These are phyloP conservation scores for Drosophila mulleri DNA, from an alignment of 2,888 invertebrate genomes.

Conservation along the genomic window DNA sequence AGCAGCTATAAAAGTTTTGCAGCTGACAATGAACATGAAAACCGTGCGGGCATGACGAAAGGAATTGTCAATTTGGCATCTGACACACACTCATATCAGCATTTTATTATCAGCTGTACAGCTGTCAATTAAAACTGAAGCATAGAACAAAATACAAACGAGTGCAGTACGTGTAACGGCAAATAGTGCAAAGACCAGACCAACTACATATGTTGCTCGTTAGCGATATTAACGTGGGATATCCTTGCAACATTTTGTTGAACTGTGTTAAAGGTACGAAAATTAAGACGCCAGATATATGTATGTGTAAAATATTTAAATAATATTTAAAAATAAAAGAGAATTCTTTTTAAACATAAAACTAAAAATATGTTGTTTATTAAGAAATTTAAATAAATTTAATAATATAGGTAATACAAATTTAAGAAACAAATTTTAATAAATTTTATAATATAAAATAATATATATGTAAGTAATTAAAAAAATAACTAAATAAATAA, in stretches of 20 bases:
- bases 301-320: too few species aligned
- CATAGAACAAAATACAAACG: slow-evolving; percentile 41
- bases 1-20: slow-evolving; percentile 37
- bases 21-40: slow-evolving; percentile 67
- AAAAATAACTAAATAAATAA: too few species aligned
- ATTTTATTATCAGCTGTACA: slow-evolving; percentile 67
- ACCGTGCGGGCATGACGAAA: slow-evolving; percentile 50
- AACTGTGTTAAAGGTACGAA: too few species aligned
- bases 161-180: slow-evolving; percentile 1
- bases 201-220: background rate
- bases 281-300: too few species aligned
- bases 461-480: too few species aligned
- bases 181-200: background rate
- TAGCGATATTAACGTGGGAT: background rate
- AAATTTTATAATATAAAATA: too few species aligned
- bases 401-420: too few species aligned
- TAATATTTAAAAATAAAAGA: too few species aligned
- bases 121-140: slow-evolving; percentile 74
- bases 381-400: too few species aligned
- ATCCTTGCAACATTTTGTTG: background rate
- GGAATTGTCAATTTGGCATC: slow-evolving; percentile 63
- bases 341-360: too few species aligned
- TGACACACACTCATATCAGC: slow-evolving; percentile 60
- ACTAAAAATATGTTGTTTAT: too few species aligned
- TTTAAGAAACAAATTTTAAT: too few species aligned